A percentile compares a stretch with the other conserved stretches of the same genome.
Conservation (phyloP, 2,113 vertebrate species). For the Cebus imitator region DNA sequence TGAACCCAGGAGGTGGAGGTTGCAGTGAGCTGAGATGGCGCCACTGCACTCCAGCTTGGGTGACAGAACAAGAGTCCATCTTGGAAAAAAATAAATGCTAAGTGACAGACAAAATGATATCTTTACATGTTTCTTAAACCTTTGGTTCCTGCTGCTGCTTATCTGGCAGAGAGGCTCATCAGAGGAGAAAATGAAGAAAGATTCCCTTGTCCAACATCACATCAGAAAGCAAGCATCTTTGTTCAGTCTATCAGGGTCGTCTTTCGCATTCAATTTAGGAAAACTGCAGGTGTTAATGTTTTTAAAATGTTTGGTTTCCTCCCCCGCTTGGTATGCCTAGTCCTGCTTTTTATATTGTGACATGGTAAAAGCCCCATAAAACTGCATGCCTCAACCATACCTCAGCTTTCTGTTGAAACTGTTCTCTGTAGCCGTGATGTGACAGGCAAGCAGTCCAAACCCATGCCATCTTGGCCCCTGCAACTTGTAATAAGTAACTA, state of each 20-base stretch:
- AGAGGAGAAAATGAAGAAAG: background rate
- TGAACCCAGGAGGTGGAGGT: no score
- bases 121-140: background rate
- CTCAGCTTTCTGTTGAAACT: no score
- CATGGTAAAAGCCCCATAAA: no score
- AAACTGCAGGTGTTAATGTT: background rate
- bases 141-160: background rate
- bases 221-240: background rate
- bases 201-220: background rate
- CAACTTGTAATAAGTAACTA: no score
- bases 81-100: background rate
- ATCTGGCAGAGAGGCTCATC: background rate
- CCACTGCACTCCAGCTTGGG: no score
- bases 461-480: no score
- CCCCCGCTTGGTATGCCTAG: background rate
- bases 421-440: no score
- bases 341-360: background rate
- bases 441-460: no score
- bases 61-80: no score
- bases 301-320: background rate
- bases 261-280: background rate
- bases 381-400: no score
- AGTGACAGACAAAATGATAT: background rate
- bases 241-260: background rate
- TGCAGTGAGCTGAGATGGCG: no score